Base-by-base conservation (phyloP, 2,888 invertebrate species). In the Pristionchus fissidentatus region DNA sequence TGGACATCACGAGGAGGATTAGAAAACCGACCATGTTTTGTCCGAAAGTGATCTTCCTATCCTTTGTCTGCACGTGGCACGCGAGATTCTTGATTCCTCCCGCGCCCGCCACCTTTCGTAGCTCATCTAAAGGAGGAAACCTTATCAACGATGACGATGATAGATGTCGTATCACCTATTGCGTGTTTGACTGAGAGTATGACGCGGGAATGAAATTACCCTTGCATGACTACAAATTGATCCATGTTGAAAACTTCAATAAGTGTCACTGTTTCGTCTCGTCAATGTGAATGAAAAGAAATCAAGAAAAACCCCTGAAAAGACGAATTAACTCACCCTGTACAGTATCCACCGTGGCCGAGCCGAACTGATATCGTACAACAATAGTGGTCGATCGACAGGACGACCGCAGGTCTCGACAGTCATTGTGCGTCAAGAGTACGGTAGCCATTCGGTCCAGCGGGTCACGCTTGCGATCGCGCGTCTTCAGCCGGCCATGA, bases 391-490 rank as follows among this genome's bases (percentile, higher is more conserved):
- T 43, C 38, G 57, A 10, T 41, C 85, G 84, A 19, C 85, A 85
- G 7, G 87, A 84, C 46, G 83, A 26, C 15, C 86, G 60, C 35
- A 86, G 70, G 84, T 87, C 87, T 2, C 87, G 85, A 75, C 85
- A 86, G 49, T 87, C 87, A 3, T 84, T 84, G 73, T 87, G 86
- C 49, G 86, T 86, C 22, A 87, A 83, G 32, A 87, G 84, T 29
- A 87, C 87, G 52, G 86, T 87, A 38, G 87, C 83, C 87, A 87
- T 87, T 19, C 49, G 32, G 38, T 70, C 70, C 19, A 19, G 1
- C 49, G 15, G 93, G 87, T 91, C 92, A 13, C 49, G 49, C 10
- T 19, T 49, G 19, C 49, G 49, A 19, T 49, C 29, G 2, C 70
- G 32, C 15, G 43, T 38, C 43, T 13, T 77, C 75, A 77, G 3